phyloP scores from a whole-genome alignment of 2,113 vertebrate genomes.

The Emberiza fucata region DNA sequence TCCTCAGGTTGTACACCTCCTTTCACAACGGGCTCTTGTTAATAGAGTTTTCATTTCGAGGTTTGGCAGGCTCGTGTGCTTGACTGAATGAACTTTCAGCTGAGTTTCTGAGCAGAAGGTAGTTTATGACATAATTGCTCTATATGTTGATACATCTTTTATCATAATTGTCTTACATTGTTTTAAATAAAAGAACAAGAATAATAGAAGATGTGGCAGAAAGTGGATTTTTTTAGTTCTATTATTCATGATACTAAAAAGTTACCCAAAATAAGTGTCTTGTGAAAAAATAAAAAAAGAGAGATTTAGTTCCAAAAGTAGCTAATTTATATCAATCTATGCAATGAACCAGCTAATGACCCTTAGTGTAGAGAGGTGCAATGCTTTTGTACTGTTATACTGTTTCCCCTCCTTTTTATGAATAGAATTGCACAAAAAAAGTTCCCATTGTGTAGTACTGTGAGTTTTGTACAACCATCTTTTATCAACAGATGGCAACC shows the following conservation, averaged over 20 bases:
- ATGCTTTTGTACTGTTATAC: slow-evolving; percentile 69
- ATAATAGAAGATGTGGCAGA: slow-evolving; percentile 71
- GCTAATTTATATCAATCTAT: slow-evolving; percentile 70
- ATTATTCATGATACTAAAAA: slow-evolving; percentile 73
- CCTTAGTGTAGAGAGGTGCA: slow-evolving; percentile 50
- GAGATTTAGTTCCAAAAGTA: slow-evolving; percentile 63
- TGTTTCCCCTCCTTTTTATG: slow-evolving; percentile 51
- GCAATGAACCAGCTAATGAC: slow-evolving; percentile 71
- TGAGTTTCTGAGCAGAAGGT: slow-evolving; percentile 69
- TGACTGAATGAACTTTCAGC: slow-evolving; percentile 72
- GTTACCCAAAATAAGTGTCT: slow-evolving; percentile 71
- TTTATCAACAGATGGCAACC: slow-evolving; percentile 85
- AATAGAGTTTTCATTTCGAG: slow-evolving; percentile 60
- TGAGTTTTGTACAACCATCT: slow-evolving; percentile 75
- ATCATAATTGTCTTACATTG: slow-evolving; percentile 72
- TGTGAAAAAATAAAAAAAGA: not conserved
- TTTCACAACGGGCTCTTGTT: not conserved
- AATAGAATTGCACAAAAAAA: slow-evolving; percentile 73
- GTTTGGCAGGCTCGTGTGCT: slow-evolving; percentile 54
- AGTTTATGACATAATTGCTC: slow-evolving; percentile 74
- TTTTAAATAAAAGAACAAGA: slow-evolving; percentile 76
- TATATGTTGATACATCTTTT: slow-evolving; percentile 76
- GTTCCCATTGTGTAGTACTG: slow-evolving; percentile 76
- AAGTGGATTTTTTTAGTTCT: slow-evolving; percentile 65
- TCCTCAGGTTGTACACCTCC: not conserved